Percentiles rank a stretch among this genome's conserved stretches.
Conservation (phyloP, 2,113 vertebrate species). For the Tonatia bakeri region DNA sequence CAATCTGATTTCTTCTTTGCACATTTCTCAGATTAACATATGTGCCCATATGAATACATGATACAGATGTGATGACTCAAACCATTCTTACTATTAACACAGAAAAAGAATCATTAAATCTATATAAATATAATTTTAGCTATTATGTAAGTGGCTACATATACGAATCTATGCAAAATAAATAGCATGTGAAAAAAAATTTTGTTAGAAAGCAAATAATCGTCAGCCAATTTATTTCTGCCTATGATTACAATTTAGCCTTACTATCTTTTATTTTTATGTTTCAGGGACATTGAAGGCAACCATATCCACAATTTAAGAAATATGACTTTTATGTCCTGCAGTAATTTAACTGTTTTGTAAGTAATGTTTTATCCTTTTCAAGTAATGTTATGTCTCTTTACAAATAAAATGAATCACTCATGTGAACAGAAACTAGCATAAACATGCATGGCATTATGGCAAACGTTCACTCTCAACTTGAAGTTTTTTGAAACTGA, state of each 20-base stretch:
- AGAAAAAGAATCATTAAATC: not conserved
- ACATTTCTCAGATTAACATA: not conserved
- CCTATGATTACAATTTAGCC: slow-evolving; percentile 34
- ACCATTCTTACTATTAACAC: not conserved
- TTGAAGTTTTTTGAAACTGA: not conserved
- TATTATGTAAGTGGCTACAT: not conserved
- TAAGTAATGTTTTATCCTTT: slow-evolving; percentile 85
- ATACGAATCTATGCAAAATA: not conserved
- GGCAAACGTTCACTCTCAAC: not conserved
- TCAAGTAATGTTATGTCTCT: slow-evolving; percentile 79
- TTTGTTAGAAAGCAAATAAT: slow-evolving; percentile 33
- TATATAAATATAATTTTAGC: not conserved
- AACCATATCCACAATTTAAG: slow-evolving; percentile 91
- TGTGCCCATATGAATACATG: not conserved
- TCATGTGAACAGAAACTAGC: not conserved
- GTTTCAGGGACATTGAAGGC: slow-evolving; percentile 91
- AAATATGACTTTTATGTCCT: slow-evolving; percentile 91
- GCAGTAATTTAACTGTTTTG: slow-evolving; percentile 92
- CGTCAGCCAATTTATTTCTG: slow-evolving; percentile 45
- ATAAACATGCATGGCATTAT: not conserved
- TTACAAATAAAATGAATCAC: not conserved
- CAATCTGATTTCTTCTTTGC: not conserved
- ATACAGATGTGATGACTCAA: not conserved
- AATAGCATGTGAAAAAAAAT: not conserved
- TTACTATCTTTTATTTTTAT: slow-evolving; percentile 63